Evolutionary conservation across 2,888 invertebrate species (phyloP).

Genomic region (Bibio marci): DNA sequence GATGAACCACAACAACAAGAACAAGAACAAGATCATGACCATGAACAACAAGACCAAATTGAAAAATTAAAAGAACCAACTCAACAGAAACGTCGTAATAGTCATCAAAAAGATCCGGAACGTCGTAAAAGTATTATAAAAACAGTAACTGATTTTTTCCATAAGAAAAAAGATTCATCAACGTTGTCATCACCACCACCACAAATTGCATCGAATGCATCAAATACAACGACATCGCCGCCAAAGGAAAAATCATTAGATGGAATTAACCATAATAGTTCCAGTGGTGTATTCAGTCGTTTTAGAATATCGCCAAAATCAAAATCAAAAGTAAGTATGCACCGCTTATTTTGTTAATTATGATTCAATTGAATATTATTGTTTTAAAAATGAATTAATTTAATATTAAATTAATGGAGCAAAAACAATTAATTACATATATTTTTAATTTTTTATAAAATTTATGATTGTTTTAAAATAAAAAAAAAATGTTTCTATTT

Average conservation of each 20-base stretch:
- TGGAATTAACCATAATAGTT: background rate
- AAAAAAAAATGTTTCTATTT: too few species aligned
- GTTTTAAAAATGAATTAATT: background rate
- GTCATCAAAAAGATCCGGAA: slow-evolving; percentile 40
- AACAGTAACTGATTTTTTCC: slow-evolving; percentile 67
- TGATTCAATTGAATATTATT: background rate
- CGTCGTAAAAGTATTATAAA: slow-evolving; percentile 69
- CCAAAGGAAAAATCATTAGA: slow-evolving; percentile 12
- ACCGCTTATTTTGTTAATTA: background rate
- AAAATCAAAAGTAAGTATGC: slow-evolving; percentile 6
- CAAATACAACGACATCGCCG: slow-evolving; percentile 18
- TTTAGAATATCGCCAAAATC: slow-evolving; percentile 40
- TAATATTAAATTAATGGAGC: too few species aligned
- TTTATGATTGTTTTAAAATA: too few species aligned
- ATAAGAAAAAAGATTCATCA: slow-evolving; percentile 42
- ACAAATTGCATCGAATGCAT: slow-evolving; percentile 33
- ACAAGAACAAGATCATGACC: slow-evolving; percentile 1
- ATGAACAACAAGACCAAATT: background rate
- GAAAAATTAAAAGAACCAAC: slow-evolving; percentile 10
- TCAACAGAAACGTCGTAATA: slow-evolving; percentile 26
- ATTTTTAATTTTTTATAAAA: background rate
- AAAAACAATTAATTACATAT: too few species aligned
- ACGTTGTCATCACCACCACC: slow-evolving; percentile 35
- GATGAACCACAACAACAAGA: slow-evolving; percentile 9
- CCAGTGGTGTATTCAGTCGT: slow-evolving; percentile 31